Percentiles rank a stretch among this genome's conserved stretches.
phyloP scores from a whole-genome alignment of 1,140 invertebrate species.

The Apocrypta bakeri region DNA sequence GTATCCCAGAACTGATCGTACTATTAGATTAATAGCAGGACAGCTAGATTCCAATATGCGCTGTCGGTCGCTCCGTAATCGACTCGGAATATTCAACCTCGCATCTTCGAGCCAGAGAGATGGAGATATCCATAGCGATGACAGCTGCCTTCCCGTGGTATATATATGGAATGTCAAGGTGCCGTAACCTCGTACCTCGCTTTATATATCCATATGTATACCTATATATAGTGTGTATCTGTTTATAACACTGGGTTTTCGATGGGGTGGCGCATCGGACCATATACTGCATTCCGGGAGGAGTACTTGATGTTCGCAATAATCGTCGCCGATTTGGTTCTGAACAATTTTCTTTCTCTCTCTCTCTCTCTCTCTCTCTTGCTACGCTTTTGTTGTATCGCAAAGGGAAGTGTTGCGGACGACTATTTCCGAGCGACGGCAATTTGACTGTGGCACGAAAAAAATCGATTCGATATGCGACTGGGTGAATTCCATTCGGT shows the following conservation, averaged over 20 bases:
- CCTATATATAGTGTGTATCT: neutral
- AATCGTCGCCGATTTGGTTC: neutral
- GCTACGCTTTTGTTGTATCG: neutral
- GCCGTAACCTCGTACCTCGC: slow-evolving; percentile 15
- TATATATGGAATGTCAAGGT: slow-evolving; percentile 51
- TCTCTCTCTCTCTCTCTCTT: no score
- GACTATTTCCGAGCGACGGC: neutral
- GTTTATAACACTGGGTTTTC: neutral
- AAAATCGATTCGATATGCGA: neutral
- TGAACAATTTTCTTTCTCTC: neutral
- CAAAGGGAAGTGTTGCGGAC: no score
- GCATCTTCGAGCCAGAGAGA: slow-evolving; percentile 10
- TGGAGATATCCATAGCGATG: slow-evolving; percentile 19
- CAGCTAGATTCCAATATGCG: slow-evolving; percentile 63
- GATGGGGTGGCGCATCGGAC: neutral
- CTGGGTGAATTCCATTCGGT: neutral
- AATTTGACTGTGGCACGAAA: neutral
- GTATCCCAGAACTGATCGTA: neutral
- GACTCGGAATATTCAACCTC: slow-evolving; percentile 57
- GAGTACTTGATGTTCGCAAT: neutral
- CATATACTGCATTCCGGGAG: neutral
- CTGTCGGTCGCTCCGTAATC: slow-evolving; percentile 55
- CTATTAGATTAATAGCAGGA: slow-evolving; percentile 63
- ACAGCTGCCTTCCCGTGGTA: neutral
- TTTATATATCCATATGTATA: no score